phyloP scores from a whole-genome alignment of 2,888 invertebrate species.

The Dryobota labecula region DNA sequence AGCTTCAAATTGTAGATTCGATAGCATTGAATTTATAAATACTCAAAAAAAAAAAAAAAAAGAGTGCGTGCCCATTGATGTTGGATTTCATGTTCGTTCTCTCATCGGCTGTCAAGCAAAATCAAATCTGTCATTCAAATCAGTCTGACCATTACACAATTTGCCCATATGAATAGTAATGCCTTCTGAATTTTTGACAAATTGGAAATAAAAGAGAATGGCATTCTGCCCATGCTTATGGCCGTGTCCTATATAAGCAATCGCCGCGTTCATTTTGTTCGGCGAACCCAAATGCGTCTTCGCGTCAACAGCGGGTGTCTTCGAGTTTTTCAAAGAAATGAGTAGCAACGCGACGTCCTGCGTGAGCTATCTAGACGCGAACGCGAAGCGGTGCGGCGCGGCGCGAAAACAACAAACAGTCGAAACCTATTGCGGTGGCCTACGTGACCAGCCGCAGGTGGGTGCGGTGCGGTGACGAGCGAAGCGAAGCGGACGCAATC shows the following conservation, averaged over 20 bases:
- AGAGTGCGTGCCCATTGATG: no score
- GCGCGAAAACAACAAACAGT: no score
- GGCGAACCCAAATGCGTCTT: neutral
- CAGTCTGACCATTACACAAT: neutral
- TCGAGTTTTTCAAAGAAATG: neutral
- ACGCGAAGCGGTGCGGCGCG: no score
- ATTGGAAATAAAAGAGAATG: neutral
- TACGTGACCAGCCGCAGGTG: no score
- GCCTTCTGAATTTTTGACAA: neutral
- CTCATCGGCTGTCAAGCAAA: neutral
- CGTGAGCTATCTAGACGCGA: no score
- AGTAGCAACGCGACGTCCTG: no score
- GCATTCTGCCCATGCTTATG: neutral
- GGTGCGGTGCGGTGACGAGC: no score
- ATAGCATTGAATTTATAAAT: neutral
- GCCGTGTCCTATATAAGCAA: neutral
- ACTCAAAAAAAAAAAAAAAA: constrained; percentile 11
- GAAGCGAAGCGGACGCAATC: no score
- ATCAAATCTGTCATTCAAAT: neutral
- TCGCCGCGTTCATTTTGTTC: neutral
- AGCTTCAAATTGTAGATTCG: neutral
- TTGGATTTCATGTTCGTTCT: neutral
- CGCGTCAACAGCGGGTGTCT: neutral
- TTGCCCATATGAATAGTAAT: neutral
- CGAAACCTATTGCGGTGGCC: no score